A percentile compares a stretch with the other conserved stretches of the same genome.
phyloP scores from a whole-genome alignment of 2,113 vertebrate species.

The Meleagris gallopavo region DNA sequence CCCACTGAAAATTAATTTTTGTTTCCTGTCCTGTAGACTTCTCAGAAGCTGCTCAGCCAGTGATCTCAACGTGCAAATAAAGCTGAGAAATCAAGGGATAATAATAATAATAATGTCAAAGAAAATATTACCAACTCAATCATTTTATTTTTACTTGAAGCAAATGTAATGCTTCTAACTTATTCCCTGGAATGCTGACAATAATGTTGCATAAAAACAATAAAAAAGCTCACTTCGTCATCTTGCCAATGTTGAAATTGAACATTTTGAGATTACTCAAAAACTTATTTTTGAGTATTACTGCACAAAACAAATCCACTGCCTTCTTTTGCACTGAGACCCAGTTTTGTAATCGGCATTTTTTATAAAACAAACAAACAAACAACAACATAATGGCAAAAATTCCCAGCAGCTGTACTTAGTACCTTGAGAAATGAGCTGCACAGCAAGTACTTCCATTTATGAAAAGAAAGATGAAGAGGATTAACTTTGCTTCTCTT shows the following conservation, averaged over 20 bases:
- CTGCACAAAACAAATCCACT: not conserved
- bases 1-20: not conserved
- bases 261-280: not conserved
- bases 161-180: not conserved
- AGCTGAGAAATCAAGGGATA: not conserved
- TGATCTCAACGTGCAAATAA: not conserved
- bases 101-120: not conserved
- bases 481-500: not conserved
- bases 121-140: not conserved
- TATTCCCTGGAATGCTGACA: not conserved
- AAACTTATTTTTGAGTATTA: not conserved
- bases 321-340: not conserved
- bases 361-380: not conserved
- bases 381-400: not conserved
- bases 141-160: not conserved
- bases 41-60: not conserved
- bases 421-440: not conserved
- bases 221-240: not conserved
- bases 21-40: not conserved
- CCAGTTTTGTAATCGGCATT: not conserved
- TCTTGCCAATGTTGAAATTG: not conserved
- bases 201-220: not conserved
- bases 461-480: not conserved
- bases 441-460: not conserved
- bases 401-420: not conserved